A percentile compares a stretch with the other conserved stretches of the same genome.
Conservation (phyloP, 2,113 vertebrate species). For the Nycticryphes semicollaris region DNA sequence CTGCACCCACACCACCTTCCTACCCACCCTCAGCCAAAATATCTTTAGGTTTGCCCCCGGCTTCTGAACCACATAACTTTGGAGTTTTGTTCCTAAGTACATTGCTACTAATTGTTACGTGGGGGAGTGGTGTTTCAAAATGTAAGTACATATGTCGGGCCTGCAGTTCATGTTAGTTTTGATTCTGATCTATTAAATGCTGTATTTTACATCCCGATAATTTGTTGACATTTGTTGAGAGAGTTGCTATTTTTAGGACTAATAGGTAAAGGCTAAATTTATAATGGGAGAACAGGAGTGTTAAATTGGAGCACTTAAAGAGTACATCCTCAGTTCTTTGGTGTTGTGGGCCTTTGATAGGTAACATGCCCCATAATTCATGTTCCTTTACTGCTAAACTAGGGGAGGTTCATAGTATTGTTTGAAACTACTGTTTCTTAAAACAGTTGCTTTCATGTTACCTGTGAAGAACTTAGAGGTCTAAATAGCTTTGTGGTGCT, state of each 20-base stretch:
- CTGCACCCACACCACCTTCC: neutral
- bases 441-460: neutral
- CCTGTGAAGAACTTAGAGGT: neutral
- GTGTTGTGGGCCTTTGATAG: neutral
- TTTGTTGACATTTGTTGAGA: neutral
- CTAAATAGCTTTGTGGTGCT: neutral
- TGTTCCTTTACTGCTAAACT: neutral
- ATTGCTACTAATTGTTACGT: neutral
- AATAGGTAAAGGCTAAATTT: neutral
- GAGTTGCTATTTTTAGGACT: neutral
- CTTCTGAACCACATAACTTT: neutral
- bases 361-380: neutral
- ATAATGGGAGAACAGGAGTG: neutral
- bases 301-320: neutral
- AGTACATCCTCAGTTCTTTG: neutral
- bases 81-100: neutral
- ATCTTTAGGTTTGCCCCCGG: neutral
- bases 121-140: neutral
- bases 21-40: neutral
- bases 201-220: neutral
- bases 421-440: neutral
- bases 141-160: fast-evolving
- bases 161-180: neutral
- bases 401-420: neutral
- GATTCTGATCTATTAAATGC: neutral